Conservation (phyloP, 1,140 invertebrate species). For the Drosophila sucinea region DNA sequence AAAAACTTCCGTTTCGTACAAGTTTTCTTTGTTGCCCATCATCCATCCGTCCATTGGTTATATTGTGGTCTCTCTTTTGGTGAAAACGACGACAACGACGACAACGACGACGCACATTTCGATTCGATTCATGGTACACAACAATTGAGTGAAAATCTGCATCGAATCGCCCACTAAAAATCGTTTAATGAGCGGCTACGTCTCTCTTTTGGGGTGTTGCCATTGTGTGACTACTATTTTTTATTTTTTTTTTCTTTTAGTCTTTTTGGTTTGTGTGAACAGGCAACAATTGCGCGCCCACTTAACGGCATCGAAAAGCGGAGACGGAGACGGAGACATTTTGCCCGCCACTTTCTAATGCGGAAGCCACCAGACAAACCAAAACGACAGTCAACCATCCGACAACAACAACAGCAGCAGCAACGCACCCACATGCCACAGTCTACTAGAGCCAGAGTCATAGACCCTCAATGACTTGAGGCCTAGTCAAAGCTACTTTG, state of each 20-base stretch:
- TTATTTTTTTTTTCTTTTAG: not conserved
- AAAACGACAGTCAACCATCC: conserved; percentile 15
- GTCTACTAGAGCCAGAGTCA: conserved; percentile 11
- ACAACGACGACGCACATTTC: conserved; percentile 59
- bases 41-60: not conserved
- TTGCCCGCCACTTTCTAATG: conserved; percentile 50
- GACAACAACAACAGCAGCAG: conserved; percentile 18
- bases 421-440: conserved; percentile 49
- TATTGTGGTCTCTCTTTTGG: conserved; percentile 17
- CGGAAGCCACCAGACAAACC: conserved; percentile 25
- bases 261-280: not conserved
- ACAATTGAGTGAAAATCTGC: conserved; percentile 79
- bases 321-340: conserved; percentile 3
- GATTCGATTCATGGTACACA: conserved; percentile 38
- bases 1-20: conserved; percentile 42
- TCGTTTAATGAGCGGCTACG: conserved; percentile 40
- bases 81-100: conserved; percentile 59
- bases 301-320: conserved; percentile 30
- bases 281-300: conserved; percentile 32
- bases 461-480: conserved; percentile 35
- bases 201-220: conserved; percentile 11
- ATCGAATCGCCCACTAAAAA: conserved; percentile 54
- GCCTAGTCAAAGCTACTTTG: conserved; percentile 16
- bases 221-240: conserved; percentile 8
- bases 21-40: conserved; percentile 22